These are phyloP conservation scores for Plutomurus gul DNA, from an alignment of 1,140 invertebrate genomes.

Conservation along the genomic window DNA sequence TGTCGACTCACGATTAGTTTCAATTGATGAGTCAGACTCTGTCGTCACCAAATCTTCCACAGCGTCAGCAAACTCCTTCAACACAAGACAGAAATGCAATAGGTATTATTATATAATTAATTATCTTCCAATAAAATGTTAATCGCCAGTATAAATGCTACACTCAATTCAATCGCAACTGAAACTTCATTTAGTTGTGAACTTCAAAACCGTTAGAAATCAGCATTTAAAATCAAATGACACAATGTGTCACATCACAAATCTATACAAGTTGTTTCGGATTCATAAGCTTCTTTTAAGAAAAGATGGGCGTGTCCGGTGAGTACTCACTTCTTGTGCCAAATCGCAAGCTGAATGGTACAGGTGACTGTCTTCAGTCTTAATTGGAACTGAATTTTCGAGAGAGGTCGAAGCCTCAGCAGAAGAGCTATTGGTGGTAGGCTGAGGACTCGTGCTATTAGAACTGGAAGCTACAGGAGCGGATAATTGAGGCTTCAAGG, in stretches of 20 bases:
- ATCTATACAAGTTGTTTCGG: no score
- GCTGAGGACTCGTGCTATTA: conserved; percentile 45
- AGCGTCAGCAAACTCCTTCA: conserved; percentile 53
- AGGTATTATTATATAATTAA: neutral
- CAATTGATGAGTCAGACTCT: conserved; percentile 37
- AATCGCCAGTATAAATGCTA: no score
- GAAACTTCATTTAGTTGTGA: no score
- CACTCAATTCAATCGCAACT: no score
- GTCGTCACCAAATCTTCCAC: conserved; percentile 38
- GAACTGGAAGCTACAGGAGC: conserved; percentile 52
- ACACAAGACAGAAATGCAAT: neutral
- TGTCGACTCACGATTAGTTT: conserved; percentile 37
- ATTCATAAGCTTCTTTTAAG: no score
- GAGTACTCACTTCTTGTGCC: conserved; percentile 52
- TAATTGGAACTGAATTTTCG: neutral
- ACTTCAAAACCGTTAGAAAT: no score
- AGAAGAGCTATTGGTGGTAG: neutral
- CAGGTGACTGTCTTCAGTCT: conserved; percentile 22
- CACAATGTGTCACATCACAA: neutral
- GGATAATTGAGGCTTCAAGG: conserved; percentile 52
- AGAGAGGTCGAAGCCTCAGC: neutral
- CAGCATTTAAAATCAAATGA: neutral
- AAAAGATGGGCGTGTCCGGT: no score
- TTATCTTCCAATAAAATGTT: neutral
- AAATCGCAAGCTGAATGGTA: conserved; percentile 48